A percentile compares a stretch with the other conserved stretches of the same genome.
phyloP scores from a whole-genome alignment of 53 echinoderm and acorn worm species.

The Mesocentrotus franciscanus region DNA sequence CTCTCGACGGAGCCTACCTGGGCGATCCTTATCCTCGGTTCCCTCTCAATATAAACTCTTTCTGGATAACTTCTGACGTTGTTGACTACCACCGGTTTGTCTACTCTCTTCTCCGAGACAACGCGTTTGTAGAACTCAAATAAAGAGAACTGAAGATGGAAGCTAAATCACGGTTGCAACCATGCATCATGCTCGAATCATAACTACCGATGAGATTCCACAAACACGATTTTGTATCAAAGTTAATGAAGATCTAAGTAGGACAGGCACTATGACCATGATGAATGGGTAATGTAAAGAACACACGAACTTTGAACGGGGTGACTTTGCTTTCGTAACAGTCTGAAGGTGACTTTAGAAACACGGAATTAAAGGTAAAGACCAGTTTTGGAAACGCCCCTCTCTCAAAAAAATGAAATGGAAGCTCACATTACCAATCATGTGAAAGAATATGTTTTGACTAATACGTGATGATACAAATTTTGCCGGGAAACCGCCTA shows the following conservation, averaged over 20 bases:
- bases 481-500: no score
- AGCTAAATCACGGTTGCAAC: conserved; percentile 25
- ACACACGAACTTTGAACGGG: not conserved
- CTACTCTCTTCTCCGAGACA: not conserved
- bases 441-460: no score
- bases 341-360: not conserved
- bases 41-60: not conserved
- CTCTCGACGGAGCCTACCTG: not conserved
- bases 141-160: not conserved
- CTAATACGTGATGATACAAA: no score
- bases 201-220: not conserved
- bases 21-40: not conserved
- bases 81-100: not conserved
- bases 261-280: not conserved
- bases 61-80: not conserved
- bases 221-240: not conserved
- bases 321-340: not conserved
- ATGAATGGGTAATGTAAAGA: not conserved
- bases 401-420: no score
- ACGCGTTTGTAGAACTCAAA: not conserved
- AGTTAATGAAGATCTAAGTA: not conserved
- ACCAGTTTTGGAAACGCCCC: no score
- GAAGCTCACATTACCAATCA: no score
- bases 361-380: no score
- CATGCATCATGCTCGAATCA: conserved; percentile 9